Base-by-base conservation (phyloP, 2,797 vertebrate species). In the Anas bahamensis region DNA sequence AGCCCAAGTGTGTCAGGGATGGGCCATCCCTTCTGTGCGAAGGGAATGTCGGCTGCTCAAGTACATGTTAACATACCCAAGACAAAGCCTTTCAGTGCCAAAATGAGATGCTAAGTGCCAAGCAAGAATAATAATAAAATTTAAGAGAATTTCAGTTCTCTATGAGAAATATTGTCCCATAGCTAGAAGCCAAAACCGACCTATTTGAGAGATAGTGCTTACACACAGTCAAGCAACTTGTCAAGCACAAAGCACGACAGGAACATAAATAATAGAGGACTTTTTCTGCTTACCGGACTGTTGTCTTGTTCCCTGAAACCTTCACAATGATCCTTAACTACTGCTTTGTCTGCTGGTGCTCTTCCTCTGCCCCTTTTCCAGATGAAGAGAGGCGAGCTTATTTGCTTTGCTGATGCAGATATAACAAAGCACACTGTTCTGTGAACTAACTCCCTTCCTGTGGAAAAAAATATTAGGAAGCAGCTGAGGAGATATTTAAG, bases 381-480 rank as follows among this genome's bases (percentile, higher is more conserved):
- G 52, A 64, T 33, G 68, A 93, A 85, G 75, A 61, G 61, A 61
- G 37, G 68, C 72, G 84, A 81, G 63, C 37, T 84, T 88, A 81
- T 91, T 33, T 59, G 59, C 53, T 82, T 35, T 75, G 93, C 68
- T 81, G 33, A 70, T 81, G 90, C 44, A 81, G 57, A 84, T 50
- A 83, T 37, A 68, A 86, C 79, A 95, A 75, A 90, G 55, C 84
- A 83, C 61, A 31, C 52, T 39, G 4, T 48, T 70, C 79, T 83
- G 52, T 0, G 0, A 85, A 94, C 71, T 91, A 50, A 78, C 94
- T 91, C 95, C 91, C 94, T 96, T 96, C 95, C 91, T 94, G 94
- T 92, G 83, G 83, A 94, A 95, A 70, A 93, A 93, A 96, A 91
- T 68, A 93, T 42, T 80, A 88, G 94, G 94, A 94, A 96, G 91